Evolutionary conservation across 2,113 vertebrate genomes (phyloP), one percentile per base, ranked within the genome.

Genomic region (Heterotilapia buettikoferi): DNA sequence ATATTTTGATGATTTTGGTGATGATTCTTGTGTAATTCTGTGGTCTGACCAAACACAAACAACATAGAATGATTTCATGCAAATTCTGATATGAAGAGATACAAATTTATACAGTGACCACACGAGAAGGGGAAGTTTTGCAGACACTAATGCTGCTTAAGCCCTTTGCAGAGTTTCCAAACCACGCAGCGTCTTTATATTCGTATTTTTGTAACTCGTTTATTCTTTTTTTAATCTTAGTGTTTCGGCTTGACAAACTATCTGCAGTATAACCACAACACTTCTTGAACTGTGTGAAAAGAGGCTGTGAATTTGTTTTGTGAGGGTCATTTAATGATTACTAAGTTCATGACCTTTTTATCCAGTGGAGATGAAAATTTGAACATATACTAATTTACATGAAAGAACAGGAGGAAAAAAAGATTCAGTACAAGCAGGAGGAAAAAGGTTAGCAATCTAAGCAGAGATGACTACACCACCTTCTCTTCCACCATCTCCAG

Each of bases 1-100:
- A 0, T 13, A 21, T 68, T 1, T 14, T 21, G 1, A 68, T 68
- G 11, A 40, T 68, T 68, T n/a, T 0, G 19, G 19, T 8, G 19
- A 38, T 5, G 63, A 36, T 5, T 29, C 13, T 36, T 66, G 61
- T n/a, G 31, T n/a, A 7, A 36, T 2, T 19, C 9, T 36, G 31
- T 33, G 6, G 4, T 33, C 31, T 19, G 9, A 36, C 6, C 31
- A 59, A 59, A 59, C 4, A 3, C 56, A 59, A 16, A 2, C n/a
- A n/a, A 1, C 54, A 26, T 56, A 5, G 2, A 11, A 38, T 4
- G 63, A 40, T 5, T 21, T 14, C 36, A 40, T 68, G 33, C 63
- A 68, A 21, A 8, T 7, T 5, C 9, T 36, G 61, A 66, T 12
- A 66, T 4, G 10, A 21, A 66, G 6, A 12, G 2, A 66, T 66